Conservation (phyloP, 2,888 invertebrate species). For the Leptinotarsa peninsularis region DNA sequence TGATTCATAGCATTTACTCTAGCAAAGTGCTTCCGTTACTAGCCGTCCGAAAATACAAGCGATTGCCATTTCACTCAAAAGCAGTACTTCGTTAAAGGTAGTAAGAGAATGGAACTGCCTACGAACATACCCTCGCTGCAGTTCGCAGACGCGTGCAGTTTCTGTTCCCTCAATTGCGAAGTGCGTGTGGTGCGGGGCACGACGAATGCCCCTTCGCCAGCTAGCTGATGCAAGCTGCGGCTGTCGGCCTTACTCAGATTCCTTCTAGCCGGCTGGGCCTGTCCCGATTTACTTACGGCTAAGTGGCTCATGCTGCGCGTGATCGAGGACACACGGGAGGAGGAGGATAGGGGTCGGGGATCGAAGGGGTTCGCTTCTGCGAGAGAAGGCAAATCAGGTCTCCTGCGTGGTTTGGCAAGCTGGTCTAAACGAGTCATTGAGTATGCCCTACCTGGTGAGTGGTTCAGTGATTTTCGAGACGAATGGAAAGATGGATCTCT, state of each 20-base stretch:
- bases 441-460: slow-evolving; percentile 86
- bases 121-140: slow-evolving; percentile 63
- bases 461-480: slow-evolving; percentile 66
- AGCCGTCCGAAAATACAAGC: not conserved
- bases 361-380: slow-evolving; percentile 58
- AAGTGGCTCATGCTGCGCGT: slow-evolving; percentile 82
- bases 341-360: slow-evolving; percentile 60
- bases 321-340: slow-evolving; percentile 66
- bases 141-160: slow-evolving; percentile 60
- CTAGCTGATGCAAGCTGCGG: slow-evolving; percentile 65
- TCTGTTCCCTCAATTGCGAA: slow-evolving; percentile 65
- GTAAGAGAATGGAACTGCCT: slow-evolving; percentile 28
- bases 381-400: slow-evolving; percentile 65
- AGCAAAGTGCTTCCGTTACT: not conserved
- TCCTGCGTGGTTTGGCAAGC: slow-evolving; percentile 77
- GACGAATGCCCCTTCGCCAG: slow-evolving; percentile 56
- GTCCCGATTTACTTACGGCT: slow-evolving; percentile 67
- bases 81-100: slow-evolving; percentile 20
- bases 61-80: slow-evolving; percentile 22
- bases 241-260: slow-evolving; percentile 64
- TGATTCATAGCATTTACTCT: not conserved
- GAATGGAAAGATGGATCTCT: slow-evolving; percentile 72
- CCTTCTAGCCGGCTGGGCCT: slow-evolving; percentile 62
- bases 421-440: slow-evolving; percentile 94
- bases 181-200: slow-evolving; percentile 64